Conservation (phyloP, 2,113 vertebrate species). For the Hirundichthys speculiger region DNA sequence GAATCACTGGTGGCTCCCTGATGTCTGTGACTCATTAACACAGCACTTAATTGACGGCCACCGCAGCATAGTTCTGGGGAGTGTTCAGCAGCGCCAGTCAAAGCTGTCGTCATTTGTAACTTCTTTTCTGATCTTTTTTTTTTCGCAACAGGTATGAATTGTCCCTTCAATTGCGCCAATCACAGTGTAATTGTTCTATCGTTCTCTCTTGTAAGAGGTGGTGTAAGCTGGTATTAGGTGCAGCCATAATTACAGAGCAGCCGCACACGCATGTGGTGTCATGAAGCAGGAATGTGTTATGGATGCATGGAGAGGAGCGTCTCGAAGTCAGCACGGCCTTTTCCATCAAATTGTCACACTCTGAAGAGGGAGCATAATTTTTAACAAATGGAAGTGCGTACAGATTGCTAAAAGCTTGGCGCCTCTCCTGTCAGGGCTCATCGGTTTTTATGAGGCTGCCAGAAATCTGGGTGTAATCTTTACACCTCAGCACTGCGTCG, state of each 20-base stretch:
- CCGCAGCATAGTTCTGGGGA: no score
- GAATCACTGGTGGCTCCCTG: no score
- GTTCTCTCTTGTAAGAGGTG: conserved; percentile 8
- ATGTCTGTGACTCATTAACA: no score
- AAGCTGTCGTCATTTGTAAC: conserved; percentile 24
- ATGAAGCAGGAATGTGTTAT: conserved; percentile 66
- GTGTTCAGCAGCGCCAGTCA: conserved; percentile 6
- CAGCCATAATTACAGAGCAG: conserved; percentile 62
- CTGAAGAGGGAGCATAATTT: conserved; percentile 42
- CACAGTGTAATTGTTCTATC: neutral
- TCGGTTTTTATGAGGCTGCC: conserved; percentile 40
- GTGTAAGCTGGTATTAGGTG: conserved; percentile 55
- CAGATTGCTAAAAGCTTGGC: conserved; percentile 40
- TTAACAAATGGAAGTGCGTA: conserved; percentile 47
- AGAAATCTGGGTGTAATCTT: conserved; percentile 42
- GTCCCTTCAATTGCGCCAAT: conserved; percentile 8
- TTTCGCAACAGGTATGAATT: conserved; percentile 28
- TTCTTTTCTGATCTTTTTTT: neutral
- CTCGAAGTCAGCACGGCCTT: conserved; percentile 13
- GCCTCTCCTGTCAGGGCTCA: conserved; percentile 37
- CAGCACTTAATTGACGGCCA: no score
- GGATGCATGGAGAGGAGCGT: conserved; percentile 32
- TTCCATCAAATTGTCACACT: conserved; percentile 39
- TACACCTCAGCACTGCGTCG: conserved; percentile 36
- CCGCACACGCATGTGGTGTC: conserved; percentile 40